phyloP scores from a whole-genome alignment of 2,113 vertebrate genomes.

The Triplophysa rosa region DNA sequence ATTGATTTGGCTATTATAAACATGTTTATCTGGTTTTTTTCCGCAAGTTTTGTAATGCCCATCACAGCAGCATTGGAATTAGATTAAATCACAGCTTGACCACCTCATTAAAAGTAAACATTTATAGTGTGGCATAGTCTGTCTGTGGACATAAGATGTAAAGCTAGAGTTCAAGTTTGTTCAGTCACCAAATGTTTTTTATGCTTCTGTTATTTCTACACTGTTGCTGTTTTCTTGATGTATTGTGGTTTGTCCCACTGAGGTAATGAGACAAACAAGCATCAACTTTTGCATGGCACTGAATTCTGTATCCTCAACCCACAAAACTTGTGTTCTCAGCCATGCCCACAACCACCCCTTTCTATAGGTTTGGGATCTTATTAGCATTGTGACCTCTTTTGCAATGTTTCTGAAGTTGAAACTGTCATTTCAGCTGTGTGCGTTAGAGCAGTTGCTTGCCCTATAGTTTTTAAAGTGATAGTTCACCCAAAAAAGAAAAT shows the following conservation, averaged over 20 bases:
- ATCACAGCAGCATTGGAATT: neutral
- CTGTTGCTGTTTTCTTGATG: slow-evolving; percentile 28
- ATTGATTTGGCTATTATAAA: slow-evolving; percentile 4
- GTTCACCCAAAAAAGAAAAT: no score
- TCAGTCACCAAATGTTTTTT: neutral
- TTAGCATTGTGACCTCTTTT: neutral
- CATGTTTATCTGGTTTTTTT: no score
- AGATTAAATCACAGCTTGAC: slow-evolving; percentile 35
- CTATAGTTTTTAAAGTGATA: neutral
- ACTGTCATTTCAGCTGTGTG: neutral
- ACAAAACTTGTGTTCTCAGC: neutral
- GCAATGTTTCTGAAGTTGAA: slow-evolving; percentile 1
- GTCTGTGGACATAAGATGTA: slow-evolving; percentile 26
- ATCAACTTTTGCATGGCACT: slow-evolving; percentile 6
- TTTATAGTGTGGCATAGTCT: slow-evolving; percentile 9
- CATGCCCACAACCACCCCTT: neutral
- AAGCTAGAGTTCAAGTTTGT: no score
- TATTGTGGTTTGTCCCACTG: slow-evolving; percentile 16
- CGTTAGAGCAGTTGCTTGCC: neutral
- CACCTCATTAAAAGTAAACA: slow-evolving; percentile 34
- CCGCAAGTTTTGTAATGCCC: neutral
- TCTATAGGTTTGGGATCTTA: neutral
- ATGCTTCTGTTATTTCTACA: slow-evolving; percentile 2
- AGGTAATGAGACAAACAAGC: slow-evolving; percentile 19
- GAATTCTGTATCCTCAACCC: neutral